These are phyloP conservation scores for Lagenorhynchus albirostris DNA, from an alignment of 2,113 vertebrate genomes.

Conservation along the genomic window DNA sequence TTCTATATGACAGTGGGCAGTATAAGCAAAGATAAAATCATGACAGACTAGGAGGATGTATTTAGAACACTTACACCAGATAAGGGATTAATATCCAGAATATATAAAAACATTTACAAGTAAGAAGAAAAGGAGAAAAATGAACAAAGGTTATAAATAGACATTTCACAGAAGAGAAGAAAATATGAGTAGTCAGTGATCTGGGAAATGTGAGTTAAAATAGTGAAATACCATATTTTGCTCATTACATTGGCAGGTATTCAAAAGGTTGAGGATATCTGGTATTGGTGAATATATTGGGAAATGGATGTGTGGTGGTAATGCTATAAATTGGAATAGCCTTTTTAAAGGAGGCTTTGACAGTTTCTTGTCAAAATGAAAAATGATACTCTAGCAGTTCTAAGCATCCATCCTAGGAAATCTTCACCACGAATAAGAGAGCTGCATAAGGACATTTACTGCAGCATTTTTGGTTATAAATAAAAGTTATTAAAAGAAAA, in stretches of 20 bases:
- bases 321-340: background rate
- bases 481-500: background rate
- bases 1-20: background rate
- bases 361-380: background rate
- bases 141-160: background rate
- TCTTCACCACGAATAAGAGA: background rate
- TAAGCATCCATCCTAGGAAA: background rate
- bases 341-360: background rate
- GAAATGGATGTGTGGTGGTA: background rate
- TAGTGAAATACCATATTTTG: background rate
- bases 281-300: background rate
- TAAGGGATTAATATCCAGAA: background rate
- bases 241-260: background rate
- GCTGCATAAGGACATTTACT: background rate
- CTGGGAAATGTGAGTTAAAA: background rate
- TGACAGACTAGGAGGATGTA: background rate
- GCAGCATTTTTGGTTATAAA: background rate
- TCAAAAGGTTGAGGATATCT: background rate
- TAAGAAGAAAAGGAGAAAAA: background rate
- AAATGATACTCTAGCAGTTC: background rate
- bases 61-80: background rate
- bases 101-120: background rate
- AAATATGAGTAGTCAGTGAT: background rate
- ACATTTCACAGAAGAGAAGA: background rate
- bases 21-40: conserved; percentile 28